These are phyloP conservation scores for Oreocharis arfaki DNA, from an alignment of 2,113 vertebrate genomes.

Conservation along the genomic window DNA sequence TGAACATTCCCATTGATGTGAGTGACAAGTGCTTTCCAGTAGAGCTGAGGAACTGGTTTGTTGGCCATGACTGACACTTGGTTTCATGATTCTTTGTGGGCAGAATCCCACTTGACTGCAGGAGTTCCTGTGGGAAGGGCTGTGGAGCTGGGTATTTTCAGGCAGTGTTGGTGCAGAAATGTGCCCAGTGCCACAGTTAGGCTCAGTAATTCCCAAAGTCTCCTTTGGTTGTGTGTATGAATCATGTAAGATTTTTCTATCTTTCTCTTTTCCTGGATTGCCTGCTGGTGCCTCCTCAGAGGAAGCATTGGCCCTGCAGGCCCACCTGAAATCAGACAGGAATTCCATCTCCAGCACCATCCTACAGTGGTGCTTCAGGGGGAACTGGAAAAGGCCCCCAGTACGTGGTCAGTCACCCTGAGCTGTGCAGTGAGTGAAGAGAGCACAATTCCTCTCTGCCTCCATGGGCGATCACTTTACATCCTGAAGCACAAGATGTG, in stretches of 20 bases:
- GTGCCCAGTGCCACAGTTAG: background rate
- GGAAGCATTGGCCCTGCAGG: background rate
- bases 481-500: conserved; percentile 34
- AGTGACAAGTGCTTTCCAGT: background rate
- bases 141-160: background rate
- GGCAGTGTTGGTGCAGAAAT: background rate
- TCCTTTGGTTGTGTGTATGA: background rate
- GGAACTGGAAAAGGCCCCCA: background rate
- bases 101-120: background rate
- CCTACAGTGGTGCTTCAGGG: background rate
- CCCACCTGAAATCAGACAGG: background rate
- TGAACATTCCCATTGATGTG: background rate
- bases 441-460: conserved; percentile 7
- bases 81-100: background rate
- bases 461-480: conserved; percentile 2
- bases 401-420: background rate
- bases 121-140: background rate
- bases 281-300: background rate
- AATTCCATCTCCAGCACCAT: background rate
- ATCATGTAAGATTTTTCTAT: background rate
- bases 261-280: background rate
- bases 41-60: background rate
- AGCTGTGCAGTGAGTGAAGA: background rate
- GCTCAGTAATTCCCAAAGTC: background rate
- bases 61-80: background rate